Evolutionary conservation across 2,888 invertebrate genomes (phyloP).

Genomic region (Dryocosmus kuriphilus): DNA sequence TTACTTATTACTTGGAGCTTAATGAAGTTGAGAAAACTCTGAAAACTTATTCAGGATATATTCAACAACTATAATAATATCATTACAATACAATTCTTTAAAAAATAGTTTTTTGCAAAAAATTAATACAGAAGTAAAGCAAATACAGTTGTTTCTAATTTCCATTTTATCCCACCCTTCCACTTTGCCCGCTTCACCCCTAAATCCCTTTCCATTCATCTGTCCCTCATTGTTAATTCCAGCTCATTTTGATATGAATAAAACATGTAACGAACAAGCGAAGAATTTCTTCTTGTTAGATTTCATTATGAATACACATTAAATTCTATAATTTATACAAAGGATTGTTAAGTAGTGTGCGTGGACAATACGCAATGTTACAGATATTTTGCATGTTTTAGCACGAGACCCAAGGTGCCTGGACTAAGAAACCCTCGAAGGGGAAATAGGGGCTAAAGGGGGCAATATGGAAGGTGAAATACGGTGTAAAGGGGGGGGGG

Average conservation of each 20-base stretch:
- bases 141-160: too few species aligned
- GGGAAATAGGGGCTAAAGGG: neutral
- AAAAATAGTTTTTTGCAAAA: too few species aligned
- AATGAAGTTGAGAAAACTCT: too few species aligned
- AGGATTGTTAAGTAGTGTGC: conserved; percentile 2
- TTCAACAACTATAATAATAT: too few species aligned
- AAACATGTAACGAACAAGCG: conserved; percentile 19
- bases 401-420: conserved; percentile 25
- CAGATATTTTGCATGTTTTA: conserved; percentile 31
- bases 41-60: too few species aligned
- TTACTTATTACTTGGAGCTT: too few species aligned
- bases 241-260: conserved; percentile 25
- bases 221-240: conserved; percentile 12
- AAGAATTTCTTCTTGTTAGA: conserved; percentile 19
- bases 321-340: conserved; percentile 2
- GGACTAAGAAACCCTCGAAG: conserved; percentile 11
- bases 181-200: neutral
- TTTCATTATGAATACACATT: conserved; percentile 37
- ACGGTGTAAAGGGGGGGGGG: neutral
- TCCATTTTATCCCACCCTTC: neutral
- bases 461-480: neutral
- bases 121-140: too few species aligned
- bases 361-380: conserved; percentile 21
- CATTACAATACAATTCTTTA: too few species aligned
- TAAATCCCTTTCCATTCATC: neutral